Conservation (phyloP, 2,888 invertebrate species). For the Chloroclystis v-ata region DNA sequence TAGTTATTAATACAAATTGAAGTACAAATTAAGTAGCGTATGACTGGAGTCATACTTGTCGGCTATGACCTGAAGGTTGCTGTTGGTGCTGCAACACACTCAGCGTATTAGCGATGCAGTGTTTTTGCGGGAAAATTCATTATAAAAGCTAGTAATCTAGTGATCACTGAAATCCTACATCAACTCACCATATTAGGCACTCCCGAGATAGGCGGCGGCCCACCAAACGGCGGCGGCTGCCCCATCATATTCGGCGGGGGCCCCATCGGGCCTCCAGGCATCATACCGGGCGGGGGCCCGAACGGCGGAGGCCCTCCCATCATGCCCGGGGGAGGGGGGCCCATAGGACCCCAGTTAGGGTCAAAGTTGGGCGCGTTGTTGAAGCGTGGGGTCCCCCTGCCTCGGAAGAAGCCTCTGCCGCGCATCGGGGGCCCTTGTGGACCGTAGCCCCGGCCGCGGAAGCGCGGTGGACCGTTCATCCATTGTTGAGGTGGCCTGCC, state of each 20-base stretch:
- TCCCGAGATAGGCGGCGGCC: slow-evolving; percentile 51
- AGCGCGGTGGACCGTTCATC: slow-evolving; percentile 77
- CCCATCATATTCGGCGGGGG: slow-evolving; percentile 79
- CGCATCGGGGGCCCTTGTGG: slow-evolving; percentile 78
- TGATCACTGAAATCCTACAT: neutral
- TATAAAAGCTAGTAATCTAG: no score
- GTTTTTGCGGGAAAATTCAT: no score
- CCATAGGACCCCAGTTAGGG: slow-evolving; percentile 85
- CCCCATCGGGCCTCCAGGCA: slow-evolving; percentile 78
- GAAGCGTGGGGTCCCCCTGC: slow-evolving; percentile 69
- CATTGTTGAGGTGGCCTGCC: slow-evolving; percentile 61
- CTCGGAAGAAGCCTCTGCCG: slow-evolving; percentile 73
- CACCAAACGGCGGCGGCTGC: slow-evolving; percentile 72
- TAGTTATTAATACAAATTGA: no score
- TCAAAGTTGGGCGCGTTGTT: slow-evolving; percentile 72
- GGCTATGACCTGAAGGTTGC: no score
- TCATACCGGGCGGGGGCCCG: slow-evolving; percentile 75
- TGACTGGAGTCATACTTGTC: no score
- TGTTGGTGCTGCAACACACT: no score
- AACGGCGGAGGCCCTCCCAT: slow-evolving; percentile 68
- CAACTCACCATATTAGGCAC: slow-evolving; percentile 74
- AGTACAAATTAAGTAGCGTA: no score
- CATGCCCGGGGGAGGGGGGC: slow-evolving; percentile 77
- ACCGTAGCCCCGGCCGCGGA: slow-evolving; percentile 83
- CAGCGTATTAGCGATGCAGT: no score